These are phyloP conservation scores for Dasypogon diadema DNA, from an alignment of 2,888 invertebrate genomes.

Conservation along the genomic window DNA sequence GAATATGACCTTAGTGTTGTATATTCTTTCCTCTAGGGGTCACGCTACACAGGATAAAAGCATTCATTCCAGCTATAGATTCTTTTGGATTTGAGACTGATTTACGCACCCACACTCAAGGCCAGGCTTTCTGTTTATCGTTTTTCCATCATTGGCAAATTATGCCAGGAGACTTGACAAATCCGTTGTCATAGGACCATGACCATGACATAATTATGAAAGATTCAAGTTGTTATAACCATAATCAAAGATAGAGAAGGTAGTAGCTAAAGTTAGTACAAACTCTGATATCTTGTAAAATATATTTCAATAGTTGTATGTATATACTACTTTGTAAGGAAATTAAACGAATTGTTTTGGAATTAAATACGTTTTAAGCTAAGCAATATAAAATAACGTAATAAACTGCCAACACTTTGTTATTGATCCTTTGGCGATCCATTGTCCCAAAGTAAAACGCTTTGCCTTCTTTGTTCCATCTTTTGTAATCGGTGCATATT, in stretches of 20 bases:
- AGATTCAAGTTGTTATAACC: no score
- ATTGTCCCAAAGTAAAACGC: conserved; percentile 62
- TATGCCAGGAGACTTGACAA: conserved; percentile 99
- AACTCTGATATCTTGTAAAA: no score
- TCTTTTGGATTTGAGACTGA: conserved; percentile 99
- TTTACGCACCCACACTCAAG: conserved; percentile 98
- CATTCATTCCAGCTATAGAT: conserved; percentile 99
- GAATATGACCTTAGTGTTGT: neutral
- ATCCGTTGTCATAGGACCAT: conserved; percentile 93
- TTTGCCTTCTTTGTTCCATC: conserved; percentile 65
- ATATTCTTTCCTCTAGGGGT: conserved; percentile 73
- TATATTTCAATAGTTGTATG: no score
- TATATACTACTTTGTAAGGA: no score
- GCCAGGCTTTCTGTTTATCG: conserved; percentile 98
- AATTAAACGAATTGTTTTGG: no score
- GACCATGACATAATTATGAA: conserved; percentile 99
- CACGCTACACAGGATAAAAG: conserved; percentile 99
- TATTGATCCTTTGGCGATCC: neutral
- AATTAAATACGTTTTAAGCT: no score
- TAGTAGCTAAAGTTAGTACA: no score
- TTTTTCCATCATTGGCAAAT: conserved; percentile 99
- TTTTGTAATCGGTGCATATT: conserved; percentile 74
- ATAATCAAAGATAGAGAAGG: no score
- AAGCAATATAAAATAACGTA: no score
- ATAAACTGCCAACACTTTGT: no score